Evolutionary conservation across 64 coral and sea anemone species (phyloP), one percentile per base, ranked within the genome.

Genomic region (Pocillopora damicornis): DNA sequence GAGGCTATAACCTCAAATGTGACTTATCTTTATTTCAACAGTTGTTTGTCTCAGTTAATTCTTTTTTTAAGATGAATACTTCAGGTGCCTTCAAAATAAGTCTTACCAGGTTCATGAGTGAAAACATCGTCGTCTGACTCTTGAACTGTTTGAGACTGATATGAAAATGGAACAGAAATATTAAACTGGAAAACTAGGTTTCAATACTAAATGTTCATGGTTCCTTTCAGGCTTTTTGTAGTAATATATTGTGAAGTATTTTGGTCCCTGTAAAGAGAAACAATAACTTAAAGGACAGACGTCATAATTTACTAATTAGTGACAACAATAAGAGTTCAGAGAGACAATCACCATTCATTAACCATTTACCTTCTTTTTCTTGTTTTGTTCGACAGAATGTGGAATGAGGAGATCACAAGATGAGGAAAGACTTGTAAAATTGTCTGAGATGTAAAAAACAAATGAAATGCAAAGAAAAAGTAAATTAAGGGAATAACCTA

Each of bases 391-490:
- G 60, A 15, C 2, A 13, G 61, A 61, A 30, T 36, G 61, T 76
- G 86, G 86, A 15, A 88, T 38, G 0, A 88, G 74, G 37, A 58
- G 73, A 9, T 88, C 86, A 88, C 61, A 76, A 66, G 86, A 88
- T 76, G 86, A 76, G 1, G 86, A 88, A 45, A 77, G 23, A 68
- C 17, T 87, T 62, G 59, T 60, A 26, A 87, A 16, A 13, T 88
- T 78, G 20, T 77, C 86, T 84, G 81, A 69, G 11, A 23, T 22
- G 0, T 37, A 38, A 12, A 84, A 30, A 25, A 20, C 18, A 51
- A 12, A 10, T 11, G 59, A n/a, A 25, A 60, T 0, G 11, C 51
- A 45, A 18, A 56, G 75, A 57, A 17, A 77, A 58, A 51, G 66
- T 4, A 11, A 71, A n/a, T 71, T n/a, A 25, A 71, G 67, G n/a